phyloP scores from a whole-genome alignment of 1,140 invertebrate species.

The Antheraea pernyi region DNA sequence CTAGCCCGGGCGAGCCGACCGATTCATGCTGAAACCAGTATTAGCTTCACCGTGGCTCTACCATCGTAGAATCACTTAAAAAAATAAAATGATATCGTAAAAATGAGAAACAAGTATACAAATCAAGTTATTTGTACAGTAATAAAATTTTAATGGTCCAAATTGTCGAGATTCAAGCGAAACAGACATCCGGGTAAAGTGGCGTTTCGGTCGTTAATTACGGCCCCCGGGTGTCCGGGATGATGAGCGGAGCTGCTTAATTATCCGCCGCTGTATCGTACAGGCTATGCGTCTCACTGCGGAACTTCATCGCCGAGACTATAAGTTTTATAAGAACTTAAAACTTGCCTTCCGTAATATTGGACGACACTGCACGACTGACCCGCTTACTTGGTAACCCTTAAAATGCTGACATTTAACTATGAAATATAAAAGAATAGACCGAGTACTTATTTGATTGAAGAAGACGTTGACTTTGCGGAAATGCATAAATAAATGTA shows the following conservation, averaged over 20 bases:
- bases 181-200: background rate
- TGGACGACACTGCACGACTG: background rate
- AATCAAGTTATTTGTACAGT: background rate
- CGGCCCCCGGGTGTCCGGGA: slow-evolving; percentile 3
- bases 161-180: background rate
- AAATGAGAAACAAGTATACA: background rate
- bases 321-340: background rate
- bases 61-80: too few species aligned
- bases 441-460: too few species aligned
- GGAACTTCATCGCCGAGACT: background rate
- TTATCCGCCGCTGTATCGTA: slow-evolving; percentile 7
- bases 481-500: too few species aligned
- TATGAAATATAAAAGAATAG: too few species aligned
- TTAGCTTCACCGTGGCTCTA: too few species aligned
- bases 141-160: background rate
- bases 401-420: too few species aligned
- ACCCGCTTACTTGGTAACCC: background rate
- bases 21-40: too few species aligned
- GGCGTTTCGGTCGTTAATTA: slow-evolving; percentile 3
- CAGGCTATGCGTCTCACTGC: background rate
- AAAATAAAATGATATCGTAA: too few species aligned
- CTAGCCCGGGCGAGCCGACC: too few species aligned
- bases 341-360: background rate
- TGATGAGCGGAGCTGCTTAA: slow-evolving; percentile 7
- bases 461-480: too few species aligned